Conservation (phyloP, 2,797 vertebrate species). For the Catharus ustulatus region DNA sequence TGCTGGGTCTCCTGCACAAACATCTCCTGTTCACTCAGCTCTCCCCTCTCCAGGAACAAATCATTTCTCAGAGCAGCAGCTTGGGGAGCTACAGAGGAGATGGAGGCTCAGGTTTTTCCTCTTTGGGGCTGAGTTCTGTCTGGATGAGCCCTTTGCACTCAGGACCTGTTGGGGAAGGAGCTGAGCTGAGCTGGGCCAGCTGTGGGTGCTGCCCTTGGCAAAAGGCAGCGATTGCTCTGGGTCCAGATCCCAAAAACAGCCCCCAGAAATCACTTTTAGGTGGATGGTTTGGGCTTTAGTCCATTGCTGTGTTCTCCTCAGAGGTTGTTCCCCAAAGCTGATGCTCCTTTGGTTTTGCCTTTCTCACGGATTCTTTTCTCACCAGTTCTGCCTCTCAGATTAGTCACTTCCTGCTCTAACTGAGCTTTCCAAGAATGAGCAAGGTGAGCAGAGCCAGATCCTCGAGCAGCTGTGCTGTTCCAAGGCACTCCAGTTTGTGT, state of each 20-base stretch:
- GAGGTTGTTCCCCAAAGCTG: background rate
- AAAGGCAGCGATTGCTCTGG: background rate
- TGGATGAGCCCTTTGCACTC: accelerated
- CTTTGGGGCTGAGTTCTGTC: background rate
- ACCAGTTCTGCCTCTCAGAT: background rate
- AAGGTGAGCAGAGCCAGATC: background rate
- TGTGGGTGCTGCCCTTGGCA: background rate
- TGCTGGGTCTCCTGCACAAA: too few species aligned
- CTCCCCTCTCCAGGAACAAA: background rate
- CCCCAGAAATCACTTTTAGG: background rate
- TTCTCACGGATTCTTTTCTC: background rate
- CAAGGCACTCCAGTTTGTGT: background rate
- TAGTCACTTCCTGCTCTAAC: background rate
- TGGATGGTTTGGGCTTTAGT: background rate
- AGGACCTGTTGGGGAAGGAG: background rate
- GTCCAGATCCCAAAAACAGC: background rate
- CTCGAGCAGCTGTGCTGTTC: background rate
- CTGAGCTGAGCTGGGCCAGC: background rate
- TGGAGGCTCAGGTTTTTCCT: background rate
- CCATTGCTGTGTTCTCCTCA: accelerated
- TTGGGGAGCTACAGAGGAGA: background rate
- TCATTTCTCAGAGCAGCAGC: background rate
- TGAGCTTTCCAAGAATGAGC: background rate
- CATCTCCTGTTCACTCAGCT: background rate
- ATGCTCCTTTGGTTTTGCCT: background rate